phyloP scores from a whole-genome alignment of 2,888 invertebrate species.

The Cataglyphis altisquamis region DNA sequence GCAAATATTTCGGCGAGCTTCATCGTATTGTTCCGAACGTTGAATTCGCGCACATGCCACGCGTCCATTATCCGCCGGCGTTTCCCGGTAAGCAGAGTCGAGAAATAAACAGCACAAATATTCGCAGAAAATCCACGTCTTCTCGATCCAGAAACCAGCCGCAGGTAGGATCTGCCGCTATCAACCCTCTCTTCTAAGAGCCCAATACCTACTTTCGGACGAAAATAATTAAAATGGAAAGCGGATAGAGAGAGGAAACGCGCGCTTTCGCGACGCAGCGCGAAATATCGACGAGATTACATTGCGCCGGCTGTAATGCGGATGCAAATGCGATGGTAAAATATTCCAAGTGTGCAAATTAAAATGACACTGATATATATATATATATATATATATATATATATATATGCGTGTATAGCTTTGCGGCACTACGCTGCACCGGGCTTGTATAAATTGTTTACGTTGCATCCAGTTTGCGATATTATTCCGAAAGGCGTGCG shows the following conservation, averaged over 20 bases:
- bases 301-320: slow-evolving; percentile 83
- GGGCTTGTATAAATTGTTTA: slow-evolving; percentile 82
- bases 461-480: slow-evolving; percentile 79
- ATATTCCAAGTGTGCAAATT: slow-evolving; percentile 85
- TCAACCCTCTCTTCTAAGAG: slow-evolving; percentile 64
- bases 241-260: slow-evolving; percentile 66
- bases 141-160: slow-evolving; percentile 39
- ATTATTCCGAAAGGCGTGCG: slow-evolving; percentile 75
- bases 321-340: slow-evolving; percentile 85
- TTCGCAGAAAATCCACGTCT: slow-evolving; percentile 77
- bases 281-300: slow-evolving; percentile 86
- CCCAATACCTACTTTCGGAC: slow-evolving; percentile 72
- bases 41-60: slow-evolving; percentile 66
- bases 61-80: slow-evolving; percentile 74
- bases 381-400: slow-evolving; percentile 66
- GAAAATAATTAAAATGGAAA: slow-evolving; percentile 84
- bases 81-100: slow-evolving; percentile 73
- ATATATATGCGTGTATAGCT: slow-evolving; percentile 72
- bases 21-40: slow-evolving; percentile 62
- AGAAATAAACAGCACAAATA: slow-evolving; percentile 79
- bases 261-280: slow-evolving; percentile 76
- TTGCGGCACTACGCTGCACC: slow-evolving; percentile 62
- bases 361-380: slow-evolving; percentile 85
- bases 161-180: slow-evolving; percentile 36
- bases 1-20: slow-evolving; percentile 64